Evolutionary conservation across 2,888 invertebrate species (phyloP).

Genomic region (Asteroscopus sphinx): DNA sequence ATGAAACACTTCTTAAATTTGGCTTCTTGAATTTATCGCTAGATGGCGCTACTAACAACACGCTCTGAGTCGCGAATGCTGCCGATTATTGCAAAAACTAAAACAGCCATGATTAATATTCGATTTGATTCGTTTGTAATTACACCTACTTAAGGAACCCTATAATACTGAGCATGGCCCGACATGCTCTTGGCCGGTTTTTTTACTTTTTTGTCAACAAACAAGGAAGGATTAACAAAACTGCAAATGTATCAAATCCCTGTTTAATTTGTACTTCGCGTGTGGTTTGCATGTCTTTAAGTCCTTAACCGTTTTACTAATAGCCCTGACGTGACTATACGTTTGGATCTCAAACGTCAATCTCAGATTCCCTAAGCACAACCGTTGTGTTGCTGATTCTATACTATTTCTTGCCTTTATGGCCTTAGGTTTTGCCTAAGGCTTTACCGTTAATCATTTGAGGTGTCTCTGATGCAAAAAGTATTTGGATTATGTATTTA

Average conservation of each 20-base stretch:
- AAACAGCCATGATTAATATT: too few relatives aligned
- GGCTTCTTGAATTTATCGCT: too few relatives aligned
- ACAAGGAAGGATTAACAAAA: conserved; percentile 3
- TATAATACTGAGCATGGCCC: too few relatives aligned
- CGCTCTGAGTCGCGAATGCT: too few relatives aligned
- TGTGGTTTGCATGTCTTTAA: conserved; percentile 76
- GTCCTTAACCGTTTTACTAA: conserved; percentile 79
- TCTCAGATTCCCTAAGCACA: conserved; percentile 68
- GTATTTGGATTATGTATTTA: too few relatives aligned
- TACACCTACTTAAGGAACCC: too few relatives aligned
- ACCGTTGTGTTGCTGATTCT: conserved; percentile 75
- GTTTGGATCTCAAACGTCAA: conserved; percentile 75
- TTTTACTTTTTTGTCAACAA: not conserved
- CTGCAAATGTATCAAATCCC: not conserved
- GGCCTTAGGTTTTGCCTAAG: conserved; percentile 60
- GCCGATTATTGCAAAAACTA: too few relatives aligned
- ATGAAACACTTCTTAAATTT: too few relatives aligned
- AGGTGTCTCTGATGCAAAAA: conserved; percentile 22
- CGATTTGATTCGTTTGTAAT: too few relatives aligned
- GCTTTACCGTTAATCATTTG: conserved; percentile 47
- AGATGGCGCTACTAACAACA: too few relatives aligned
- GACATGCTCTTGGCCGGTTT: too few relatives aligned
- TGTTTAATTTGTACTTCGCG: conserved; percentile 25
- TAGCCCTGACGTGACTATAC: conserved; percentile 85
- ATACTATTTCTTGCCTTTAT: conserved; percentile 72